These are phyloP conservation scores for Phalloptychus januarius DNA, from an alignment of 2,797 vertebrate species.

Conservation along the genomic window DNA sequence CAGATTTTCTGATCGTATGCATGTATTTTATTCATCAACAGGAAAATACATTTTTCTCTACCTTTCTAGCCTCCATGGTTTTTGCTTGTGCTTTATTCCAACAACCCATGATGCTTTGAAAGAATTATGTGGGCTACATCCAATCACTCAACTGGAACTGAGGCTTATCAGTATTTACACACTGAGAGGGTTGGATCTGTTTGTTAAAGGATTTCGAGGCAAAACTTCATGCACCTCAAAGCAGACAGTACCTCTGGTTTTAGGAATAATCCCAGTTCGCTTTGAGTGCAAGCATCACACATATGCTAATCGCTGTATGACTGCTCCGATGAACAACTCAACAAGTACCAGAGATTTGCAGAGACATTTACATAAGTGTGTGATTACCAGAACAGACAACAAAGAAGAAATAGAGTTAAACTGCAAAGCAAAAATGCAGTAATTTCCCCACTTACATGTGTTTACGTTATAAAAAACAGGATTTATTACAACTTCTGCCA, in stretches of 20 bases:
- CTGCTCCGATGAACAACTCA: background rate
- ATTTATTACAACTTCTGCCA: background rate
- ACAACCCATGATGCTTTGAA: background rate
- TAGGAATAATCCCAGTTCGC: background rate
- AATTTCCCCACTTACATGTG: background rate
- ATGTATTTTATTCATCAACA: background rate
- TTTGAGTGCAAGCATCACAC: background rate
- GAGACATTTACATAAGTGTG: background rate
- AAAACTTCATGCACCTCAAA: background rate
- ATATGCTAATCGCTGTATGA: background rate
- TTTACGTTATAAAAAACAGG: background rate
- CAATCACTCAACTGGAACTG: background rate
- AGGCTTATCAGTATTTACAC: background rate
- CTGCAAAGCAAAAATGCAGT: background rate
- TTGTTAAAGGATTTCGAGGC: background rate
- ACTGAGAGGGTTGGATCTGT: background rate
- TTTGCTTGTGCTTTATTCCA: background rate
- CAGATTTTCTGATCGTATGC: background rate
- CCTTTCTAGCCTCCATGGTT: background rate
- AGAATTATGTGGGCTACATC: background rate
- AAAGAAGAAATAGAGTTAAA: background rate
- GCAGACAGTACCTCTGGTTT: background rate
- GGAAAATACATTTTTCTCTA: background rate
- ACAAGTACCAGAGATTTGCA: background rate
- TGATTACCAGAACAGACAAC: background rate